Evolutionary conservation across 2,888 invertebrate genomes (phyloP).

Genomic region (Tipula lateralis): DNA sequence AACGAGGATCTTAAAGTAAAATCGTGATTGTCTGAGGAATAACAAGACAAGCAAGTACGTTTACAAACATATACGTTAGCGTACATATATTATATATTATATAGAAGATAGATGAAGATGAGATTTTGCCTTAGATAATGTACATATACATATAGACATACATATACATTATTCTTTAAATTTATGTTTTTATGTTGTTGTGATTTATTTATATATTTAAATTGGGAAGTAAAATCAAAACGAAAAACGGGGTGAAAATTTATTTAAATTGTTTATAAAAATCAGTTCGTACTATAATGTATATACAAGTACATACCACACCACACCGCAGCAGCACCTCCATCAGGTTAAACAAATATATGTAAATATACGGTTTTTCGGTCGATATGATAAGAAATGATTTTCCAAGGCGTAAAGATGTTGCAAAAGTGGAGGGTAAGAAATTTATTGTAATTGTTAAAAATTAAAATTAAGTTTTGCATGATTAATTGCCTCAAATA

Average conservation of each 20-base stretch:
- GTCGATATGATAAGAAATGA: background rate
- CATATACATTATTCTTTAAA: background rate
- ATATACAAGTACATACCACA: background rate
- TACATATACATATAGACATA: background rate
- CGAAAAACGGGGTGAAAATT: background rate
- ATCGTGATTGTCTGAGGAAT: background rate
- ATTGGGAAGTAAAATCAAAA: background rate
- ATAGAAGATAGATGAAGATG: background rate
- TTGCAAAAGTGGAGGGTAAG: background rate
- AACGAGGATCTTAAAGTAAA: background rate
- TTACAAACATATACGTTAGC: background rate
- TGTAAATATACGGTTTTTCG: background rate
- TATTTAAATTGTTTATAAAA: background rate
- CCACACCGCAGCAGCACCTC: background rate
- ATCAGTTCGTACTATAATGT: background rate
- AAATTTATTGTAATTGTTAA: conserved; percentile 4
- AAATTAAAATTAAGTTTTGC: conserved; percentile 24
- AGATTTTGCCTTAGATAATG: background rate
- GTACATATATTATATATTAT: background rate
- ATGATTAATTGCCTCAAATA: background rate
- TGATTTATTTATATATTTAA: conserved; percentile 12
- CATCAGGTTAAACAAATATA: background rate
- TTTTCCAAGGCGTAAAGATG: background rate
- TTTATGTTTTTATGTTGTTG: background rate
- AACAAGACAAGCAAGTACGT: background rate